phyloP scores from a whole-genome alignment of 2,797 vertebrate species.

The Valencia hispanica region DNA sequence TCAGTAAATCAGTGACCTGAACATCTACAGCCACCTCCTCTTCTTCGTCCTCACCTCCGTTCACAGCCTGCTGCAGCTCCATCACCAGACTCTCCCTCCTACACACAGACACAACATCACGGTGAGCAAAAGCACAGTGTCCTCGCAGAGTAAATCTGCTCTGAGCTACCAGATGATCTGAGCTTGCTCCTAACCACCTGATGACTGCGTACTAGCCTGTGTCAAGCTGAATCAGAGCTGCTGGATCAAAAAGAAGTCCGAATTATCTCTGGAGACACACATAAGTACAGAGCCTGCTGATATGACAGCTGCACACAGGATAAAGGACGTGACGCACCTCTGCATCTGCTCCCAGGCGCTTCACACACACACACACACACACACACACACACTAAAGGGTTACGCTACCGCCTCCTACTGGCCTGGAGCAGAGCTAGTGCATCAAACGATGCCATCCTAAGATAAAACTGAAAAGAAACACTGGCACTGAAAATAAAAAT shows the following conservation, averaged over 20 bases:
- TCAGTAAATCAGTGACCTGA: slow-evolving; percentile 77
- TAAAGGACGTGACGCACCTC: neutral
- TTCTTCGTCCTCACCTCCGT: slow-evolving; percentile 20
- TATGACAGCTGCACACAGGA: neutral
- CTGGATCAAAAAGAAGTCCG: neutral
- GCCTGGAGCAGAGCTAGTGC: neutral
- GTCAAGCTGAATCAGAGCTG: neutral
- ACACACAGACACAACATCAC: neutral
- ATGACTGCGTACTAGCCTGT: neutral
- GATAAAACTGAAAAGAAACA: too few species aligned
- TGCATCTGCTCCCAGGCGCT: neutral
- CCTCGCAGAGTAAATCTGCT: neutral
- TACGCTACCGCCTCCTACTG: neutral
- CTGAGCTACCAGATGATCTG: neutral
- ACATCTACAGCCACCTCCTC: slow-evolving; percentile 77
- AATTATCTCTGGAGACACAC: neutral
- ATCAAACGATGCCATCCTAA: too few species aligned
- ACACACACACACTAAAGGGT: neutral
- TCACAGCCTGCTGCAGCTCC: slow-evolving; percentile 72
- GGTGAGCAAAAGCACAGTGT: neutral
- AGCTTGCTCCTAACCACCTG: neutral
- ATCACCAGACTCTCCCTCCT: neutral
- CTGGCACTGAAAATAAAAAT: neutral
- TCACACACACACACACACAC: neutral
- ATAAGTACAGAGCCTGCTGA: neutral